Base-by-base conservation (phyloP, 1,140 invertebrate species). In the Drosophila erecta region DNA sequence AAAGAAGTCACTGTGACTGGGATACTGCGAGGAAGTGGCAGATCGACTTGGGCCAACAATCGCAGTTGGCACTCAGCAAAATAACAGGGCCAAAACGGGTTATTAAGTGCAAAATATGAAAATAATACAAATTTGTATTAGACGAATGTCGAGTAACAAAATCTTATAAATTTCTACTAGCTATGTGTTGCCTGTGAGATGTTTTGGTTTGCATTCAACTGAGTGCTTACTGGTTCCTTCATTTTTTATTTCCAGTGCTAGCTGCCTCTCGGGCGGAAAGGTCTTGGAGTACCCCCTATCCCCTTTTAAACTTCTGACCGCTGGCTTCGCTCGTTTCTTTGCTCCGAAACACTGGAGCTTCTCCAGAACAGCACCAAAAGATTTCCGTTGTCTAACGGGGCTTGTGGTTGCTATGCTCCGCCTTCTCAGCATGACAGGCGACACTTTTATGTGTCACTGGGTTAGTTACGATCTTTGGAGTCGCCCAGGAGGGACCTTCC, bases 391-490 rank as follows among this genome's bases (percentile, higher is more conserved):
- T 44, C 62, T 87, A 86, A 85, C 81, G 67, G 69, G 74, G 56
- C 14, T 65, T 11, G 15, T 67, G 38, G 33, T 38, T 43, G 41
- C 27, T 15, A 33, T 57, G 35, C 44, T 37, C 50, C 46, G 66
- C 46, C 46, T 76, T 62, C 46, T 27, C 43, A 38, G 71, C 62
- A 24, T 76, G 81, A 90, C 78, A 86, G 79, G 86, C 86, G 86
- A 90, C 81, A 83, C 87, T 83, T 77, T 90, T 76, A 87, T 90
- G 81, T 90, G 89, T 90, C 89, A 90, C 80, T 90, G 57, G 89
- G 86, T 83, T 83, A 80, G 44, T 61, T 50, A 60, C 59, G 38
- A 40, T 59, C 69, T 40, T 22, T 47, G 43, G 10, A 12, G 38
- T 33, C 8, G 11, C 2, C 15, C 3, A 17, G 22, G 24, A 17